Base-by-base conservation (phyloP, 2,888 invertebrate species). In the Heteromurus nitidus region DNA sequence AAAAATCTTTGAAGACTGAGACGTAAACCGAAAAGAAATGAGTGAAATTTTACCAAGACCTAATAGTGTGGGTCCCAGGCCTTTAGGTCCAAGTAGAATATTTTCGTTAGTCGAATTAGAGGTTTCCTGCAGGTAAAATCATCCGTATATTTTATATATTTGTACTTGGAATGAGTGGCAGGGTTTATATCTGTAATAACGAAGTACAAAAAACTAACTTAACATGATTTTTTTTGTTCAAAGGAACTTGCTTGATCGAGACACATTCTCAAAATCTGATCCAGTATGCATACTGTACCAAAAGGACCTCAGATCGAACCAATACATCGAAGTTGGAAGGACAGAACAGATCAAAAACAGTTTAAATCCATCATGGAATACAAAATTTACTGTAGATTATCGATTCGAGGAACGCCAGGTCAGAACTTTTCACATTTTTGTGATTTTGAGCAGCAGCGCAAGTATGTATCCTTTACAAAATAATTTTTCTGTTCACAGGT, bases 221-320 rank as follows among this genome's bases (percentile, higher is more conserved):
- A 65, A 26, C 16, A 62, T n/a, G 72, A 31, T 50, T 67, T 58
- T 72, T 22, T 58, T 36, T 84, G 84, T 82, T 74, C 13, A 76
- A 88, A 90, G 90, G 75, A 89, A 89, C 80, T 85, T 90, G n/a
- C 79, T 87, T 72, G 89, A 90, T 82, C 87, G 87, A 58, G 90
- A 90, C 85, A 87, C 89, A 2, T 88, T 90, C 73, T 90, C 90
- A 2, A 90, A 90, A 85, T 90, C 90, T 9, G 90, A 90, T 85
- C 90, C 90, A 0, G 88, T 90, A 80, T 89, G 89, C 88, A 89
- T 90, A n/a, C 81, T 90, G 9, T 88, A 87, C 80, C 73, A 85
- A 60, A 87, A 89, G 70, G 87, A 88, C 64, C 80, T 85, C 47
- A 84, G 87, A 13, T 83, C 85, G 1, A 87, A 85, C 47, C 81